A percentile compares a stretch with the other conserved stretches of the same genome.
Evolutionary conservation across 2,888 invertebrate genomes (phyloP).

Genomic region (Apotomis capreana): DNA sequence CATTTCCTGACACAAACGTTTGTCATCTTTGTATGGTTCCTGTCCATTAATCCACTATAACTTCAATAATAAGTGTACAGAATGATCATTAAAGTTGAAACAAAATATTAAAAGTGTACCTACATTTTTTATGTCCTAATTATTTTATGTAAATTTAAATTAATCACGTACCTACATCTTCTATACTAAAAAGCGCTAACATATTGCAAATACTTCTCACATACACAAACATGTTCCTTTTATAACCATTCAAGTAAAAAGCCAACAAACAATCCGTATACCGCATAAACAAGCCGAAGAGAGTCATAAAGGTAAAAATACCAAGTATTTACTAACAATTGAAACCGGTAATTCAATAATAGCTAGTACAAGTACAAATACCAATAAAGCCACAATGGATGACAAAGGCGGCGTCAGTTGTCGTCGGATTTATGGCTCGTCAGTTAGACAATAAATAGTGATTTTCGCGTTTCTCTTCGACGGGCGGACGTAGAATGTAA

Average conservation of each 20-base stretch:
- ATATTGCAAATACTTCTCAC: not conserved
- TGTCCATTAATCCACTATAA: too few relatives aligned
- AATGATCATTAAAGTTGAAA: too few relatives aligned
- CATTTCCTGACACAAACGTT: too few relatives aligned
- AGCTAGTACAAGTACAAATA: conserved; percentile 38
- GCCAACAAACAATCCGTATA: conserved; percentile 16
- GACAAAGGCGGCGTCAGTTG: conserved; percentile 69
- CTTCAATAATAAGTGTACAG: too few relatives aligned
- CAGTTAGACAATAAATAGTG: conserved; percentile 81
- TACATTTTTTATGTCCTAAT: too few relatives aligned
- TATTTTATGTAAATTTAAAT: too few relatives aligned
- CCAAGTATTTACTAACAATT: conserved; percentile 39
- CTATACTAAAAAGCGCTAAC: not conserved
- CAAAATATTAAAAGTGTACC: too few relatives aligned
- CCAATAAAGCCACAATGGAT: conserved; percentile 59
- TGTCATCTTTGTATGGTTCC: too few relatives aligned
- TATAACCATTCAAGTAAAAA: not conserved
- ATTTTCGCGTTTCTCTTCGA: conserved; percentile 76
- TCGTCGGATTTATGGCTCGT: conserved; percentile 77
- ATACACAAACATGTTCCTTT: not conserved
- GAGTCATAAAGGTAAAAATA: conserved; percentile 38
- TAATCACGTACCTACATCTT: too few relatives aligned
- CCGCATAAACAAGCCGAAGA: conserved; percentile 16
- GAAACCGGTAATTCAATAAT: conserved; percentile 49
- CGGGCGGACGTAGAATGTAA: conserved; percentile 62